Percentiles rank a stretch among this genome's conserved stretches.
Conservation (phyloP, 2,797 vertebrate genomes). For the Tokudaia muenninki region DNA sequence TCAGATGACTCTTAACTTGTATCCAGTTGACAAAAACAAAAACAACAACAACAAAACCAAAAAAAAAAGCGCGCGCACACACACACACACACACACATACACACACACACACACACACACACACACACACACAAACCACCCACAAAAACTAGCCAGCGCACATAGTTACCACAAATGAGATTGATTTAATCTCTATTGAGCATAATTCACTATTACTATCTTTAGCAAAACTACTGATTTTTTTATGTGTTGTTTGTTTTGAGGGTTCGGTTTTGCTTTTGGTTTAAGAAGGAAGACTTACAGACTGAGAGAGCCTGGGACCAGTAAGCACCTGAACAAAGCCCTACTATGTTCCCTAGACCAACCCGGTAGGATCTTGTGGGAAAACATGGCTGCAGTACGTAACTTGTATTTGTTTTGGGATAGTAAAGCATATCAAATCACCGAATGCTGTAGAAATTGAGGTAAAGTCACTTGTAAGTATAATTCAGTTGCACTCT, state of each 20-base stretch:
- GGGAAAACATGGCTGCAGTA: not conserved
- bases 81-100: too few species aligned
- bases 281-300: not conserved
- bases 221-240: not conserved
- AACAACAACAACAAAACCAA: not conserved
- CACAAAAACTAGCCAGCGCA: not conserved
- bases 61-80: too few species aligned
- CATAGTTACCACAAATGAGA: not conserved
- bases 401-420: constrained; percentile 32
- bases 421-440: constrained; percentile 14
- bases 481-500: not conserved
- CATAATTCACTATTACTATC: not conserved
- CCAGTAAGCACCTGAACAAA: not conserved
- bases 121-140: too few species aligned
- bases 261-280: not conserved
- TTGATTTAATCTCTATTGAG: not conserved
- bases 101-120: too few species aligned
- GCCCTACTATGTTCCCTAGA: not conserved
- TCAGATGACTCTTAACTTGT: not conserved
- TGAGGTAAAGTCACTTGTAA: constrained; percentile 2
- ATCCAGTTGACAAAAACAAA: not conserved
- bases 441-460: constrained; percentile 49
- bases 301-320: not conserved
- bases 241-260: not conserved
- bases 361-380: not conserved